Percentiles rank a stretch among this genome's conserved stretches.
phyloP scores from a whole-genome alignment of 2,113 vertebrate species.

The Dromaius novaehollandiae region DNA sequence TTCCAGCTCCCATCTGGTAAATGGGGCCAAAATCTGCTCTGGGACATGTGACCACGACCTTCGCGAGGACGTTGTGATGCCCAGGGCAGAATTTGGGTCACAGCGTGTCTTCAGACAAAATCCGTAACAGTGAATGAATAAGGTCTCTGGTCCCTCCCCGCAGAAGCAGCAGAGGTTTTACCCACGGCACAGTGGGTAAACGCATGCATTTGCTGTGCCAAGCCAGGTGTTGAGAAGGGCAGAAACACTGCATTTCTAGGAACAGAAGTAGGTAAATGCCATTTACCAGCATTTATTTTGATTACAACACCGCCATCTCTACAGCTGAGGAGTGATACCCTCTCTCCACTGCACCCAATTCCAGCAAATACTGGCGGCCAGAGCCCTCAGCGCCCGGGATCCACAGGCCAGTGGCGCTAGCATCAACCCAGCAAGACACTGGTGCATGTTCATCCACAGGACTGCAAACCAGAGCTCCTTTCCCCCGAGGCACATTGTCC shows the following conservation, averaged over 20 bases:
- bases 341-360: neutral
- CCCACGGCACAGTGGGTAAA: accelerated
- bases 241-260: accelerated
- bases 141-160: accelerated
- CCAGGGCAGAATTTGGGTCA: neutral
- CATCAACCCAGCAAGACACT: neutral
- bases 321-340: neutral
- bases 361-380: neutral
- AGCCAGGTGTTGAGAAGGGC: neutral
- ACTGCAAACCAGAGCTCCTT: neutral
- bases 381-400: neutral
- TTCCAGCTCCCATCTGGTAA: slow-evolving; percentile 58
- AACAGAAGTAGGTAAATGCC: neutral
- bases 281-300: accelerated
- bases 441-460: neutral
- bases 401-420: neutral
- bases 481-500: neutral
- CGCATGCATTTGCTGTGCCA: neutral
- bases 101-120: neutral
- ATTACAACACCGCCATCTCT: neutral
- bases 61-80: neutral
- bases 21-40: slow-evolving; percentile 53
- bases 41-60: slow-evolving; percentile 28
- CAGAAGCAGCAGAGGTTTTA: neutral
- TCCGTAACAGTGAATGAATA: neutral